phyloP scores from a whole-genome alignment of 1,140 invertebrate genomes.

The Leptopilina clavipes region DNA sequence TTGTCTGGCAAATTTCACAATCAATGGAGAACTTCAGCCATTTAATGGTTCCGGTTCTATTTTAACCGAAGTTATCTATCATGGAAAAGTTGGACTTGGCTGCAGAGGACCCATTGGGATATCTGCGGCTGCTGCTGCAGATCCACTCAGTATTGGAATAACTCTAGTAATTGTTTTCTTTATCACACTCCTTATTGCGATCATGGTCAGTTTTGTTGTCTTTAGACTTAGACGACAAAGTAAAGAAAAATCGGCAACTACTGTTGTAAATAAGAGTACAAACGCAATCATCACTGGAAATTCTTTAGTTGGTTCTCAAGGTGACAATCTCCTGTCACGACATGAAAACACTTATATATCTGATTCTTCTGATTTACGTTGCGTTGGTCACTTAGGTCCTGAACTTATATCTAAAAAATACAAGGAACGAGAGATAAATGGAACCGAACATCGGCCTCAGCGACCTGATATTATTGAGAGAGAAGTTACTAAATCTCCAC shows the following conservation, averaged over 20 bases:
- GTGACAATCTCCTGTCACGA: conserved; percentile 66
- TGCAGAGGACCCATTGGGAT: conserved; percentile 83
- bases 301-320: conserved; percentile 58
- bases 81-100: conserved; percentile 82
- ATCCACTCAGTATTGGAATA: conserved; percentile 92
- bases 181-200: conserved; percentile 89
- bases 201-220: conserved; percentile 91
- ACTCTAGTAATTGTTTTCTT: conserved; percentile 96
- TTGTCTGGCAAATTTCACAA: conserved; percentile 90
- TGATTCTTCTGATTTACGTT: conserved; percentile 72
- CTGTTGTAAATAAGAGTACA: conserved; percentile 67
- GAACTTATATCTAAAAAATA: conserved; percentile 90
- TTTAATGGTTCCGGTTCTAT: conserved; percentile 90
- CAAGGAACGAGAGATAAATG: conserved; percentile 87
- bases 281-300: conserved; percentile 69
- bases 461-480: conserved; percentile 94
- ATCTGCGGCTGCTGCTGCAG: conserved; percentile 84
- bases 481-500: conserved; percentile 88
- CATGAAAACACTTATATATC: conserved; percentile 74
- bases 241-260: conserved; percentile 82
- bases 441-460: conserved; percentile 81
- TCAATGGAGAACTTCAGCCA: conserved; percentile 92
- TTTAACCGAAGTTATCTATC: conserved; percentile 80
- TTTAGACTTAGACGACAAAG: conserved; percentile 89
- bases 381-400: conserved; percentile 83